Conservation (phyloP, 2,113 vertebrate species). For the Polyodon spathula region DNA sequence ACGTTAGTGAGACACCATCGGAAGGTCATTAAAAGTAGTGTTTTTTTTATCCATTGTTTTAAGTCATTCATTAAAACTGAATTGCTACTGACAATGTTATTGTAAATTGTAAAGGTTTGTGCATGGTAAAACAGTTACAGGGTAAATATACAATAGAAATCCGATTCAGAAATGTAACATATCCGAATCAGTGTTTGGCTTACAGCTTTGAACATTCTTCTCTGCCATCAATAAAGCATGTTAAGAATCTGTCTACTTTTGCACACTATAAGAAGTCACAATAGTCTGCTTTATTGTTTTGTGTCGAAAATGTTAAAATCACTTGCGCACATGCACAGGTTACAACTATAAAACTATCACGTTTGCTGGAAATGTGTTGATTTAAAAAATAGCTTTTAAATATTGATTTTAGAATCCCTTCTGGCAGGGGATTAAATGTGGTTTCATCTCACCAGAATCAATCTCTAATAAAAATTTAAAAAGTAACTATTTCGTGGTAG, state of each 20-base stretch:
- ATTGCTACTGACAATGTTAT: constrained; percentile 39
- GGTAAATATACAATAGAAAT: constrained; percentile 40
- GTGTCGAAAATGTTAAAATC: too few relatives aligned
- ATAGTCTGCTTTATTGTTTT: too few relatives aligned
- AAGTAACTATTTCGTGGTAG: too few relatives aligned
- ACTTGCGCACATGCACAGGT: too few relatives aligned
- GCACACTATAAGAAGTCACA: too few relatives aligned
- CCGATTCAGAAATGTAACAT: constrained; percentile 43
- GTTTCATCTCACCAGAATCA: background rate
- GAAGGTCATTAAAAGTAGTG: constrained; percentile 22
- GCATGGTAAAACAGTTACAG: constrained; percentile 30
- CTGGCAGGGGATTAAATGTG: constrained; percentile 9
- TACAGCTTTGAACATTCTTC: too few relatives aligned
- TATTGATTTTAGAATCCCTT: constrained; percentile 11
- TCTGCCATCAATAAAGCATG: too few relatives aligned
- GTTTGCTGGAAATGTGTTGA: too few relatives aligned
- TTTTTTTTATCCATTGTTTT: constrained; percentile 26
- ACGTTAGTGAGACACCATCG: constrained; percentile 36
- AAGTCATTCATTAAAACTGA: constrained; percentile 38
- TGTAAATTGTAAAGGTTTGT: constrained; percentile 31
- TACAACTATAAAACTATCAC: too few relatives aligned
- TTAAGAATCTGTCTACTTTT: too few relatives aligned
- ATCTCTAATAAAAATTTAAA: constrained; percentile 18
- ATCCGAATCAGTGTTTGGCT: constrained; percentile 34
- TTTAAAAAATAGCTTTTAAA: background rate